Evolutionary conservation across 2,113 vertebrate genomes (phyloP).

Genomic region (Atractosteus spatula): DNA sequence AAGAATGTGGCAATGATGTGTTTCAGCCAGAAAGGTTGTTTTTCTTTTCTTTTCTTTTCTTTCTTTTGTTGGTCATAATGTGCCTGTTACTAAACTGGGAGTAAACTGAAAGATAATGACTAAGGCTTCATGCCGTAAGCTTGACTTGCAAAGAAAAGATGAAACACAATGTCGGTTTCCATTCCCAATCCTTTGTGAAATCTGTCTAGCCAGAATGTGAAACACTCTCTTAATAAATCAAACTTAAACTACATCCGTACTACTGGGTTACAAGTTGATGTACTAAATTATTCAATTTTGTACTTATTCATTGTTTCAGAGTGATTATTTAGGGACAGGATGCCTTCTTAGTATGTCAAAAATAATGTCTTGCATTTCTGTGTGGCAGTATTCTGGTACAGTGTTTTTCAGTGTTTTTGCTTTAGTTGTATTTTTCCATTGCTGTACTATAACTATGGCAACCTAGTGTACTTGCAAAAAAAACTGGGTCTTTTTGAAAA

Average conservation of each 20-base stretch:
- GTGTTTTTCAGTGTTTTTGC: constrained; percentile 4
- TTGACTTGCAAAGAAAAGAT: constrained; percentile 22
- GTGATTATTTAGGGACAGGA: constrained; percentile 27
- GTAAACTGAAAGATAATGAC: constrained; percentile 6
- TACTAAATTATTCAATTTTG: constrained; percentile 35
- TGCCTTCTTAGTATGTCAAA: constrained; percentile 33
- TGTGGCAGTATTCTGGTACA: neutral
- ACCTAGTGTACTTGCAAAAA: constrained; percentile 30
- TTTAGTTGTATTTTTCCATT: constrained; percentile 57
- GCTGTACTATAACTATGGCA: constrained; percentile 61
- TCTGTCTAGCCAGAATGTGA: constrained; percentile 32
- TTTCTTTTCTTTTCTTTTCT: no score
- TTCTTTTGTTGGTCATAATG: no score
- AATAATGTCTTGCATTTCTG: constrained; percentile 12
- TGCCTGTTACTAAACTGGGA: no score
- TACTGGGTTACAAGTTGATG: constrained; percentile 17
- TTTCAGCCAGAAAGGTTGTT: no score
- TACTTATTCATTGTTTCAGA: constrained; percentile 22
- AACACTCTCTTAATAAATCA: constrained; percentile 38
- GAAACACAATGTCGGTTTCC: constrained; percentile 16
- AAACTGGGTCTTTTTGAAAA: constrained; percentile 39
- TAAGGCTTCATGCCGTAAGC: constrained; percentile 30
- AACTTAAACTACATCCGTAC: constrained; percentile 38
- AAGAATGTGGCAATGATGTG: no score
- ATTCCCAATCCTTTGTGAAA: constrained; percentile 27